phyloP scores from a whole-genome alignment of 1,140 invertebrate species.

The Pogonomyrmex barbatus region DNA sequence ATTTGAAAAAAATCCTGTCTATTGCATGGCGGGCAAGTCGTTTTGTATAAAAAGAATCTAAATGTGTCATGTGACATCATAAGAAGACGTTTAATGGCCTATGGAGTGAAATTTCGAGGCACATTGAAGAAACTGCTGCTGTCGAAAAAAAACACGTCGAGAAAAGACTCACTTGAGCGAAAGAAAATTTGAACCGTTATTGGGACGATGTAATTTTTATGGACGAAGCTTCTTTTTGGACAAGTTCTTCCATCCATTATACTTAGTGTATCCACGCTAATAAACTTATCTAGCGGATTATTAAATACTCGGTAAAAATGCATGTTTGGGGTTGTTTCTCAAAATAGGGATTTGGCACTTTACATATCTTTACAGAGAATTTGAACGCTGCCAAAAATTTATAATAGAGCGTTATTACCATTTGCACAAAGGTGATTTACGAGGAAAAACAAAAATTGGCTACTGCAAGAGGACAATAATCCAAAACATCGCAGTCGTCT shows the following conservation, averaged over 20 bases:
- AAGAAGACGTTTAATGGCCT: slow-evolving; percentile 45
- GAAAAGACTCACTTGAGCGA: not conserved
- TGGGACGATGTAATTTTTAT: slow-evolving; percentile 50
- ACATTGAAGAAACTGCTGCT: too few species aligned
- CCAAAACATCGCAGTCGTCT: too few species aligned
- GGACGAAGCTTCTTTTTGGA: slow-evolving; percentile 60
- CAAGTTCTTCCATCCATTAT: too few species aligned
- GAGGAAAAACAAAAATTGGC: too few species aligned
- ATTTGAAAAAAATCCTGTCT: slow-evolving; percentile 52
- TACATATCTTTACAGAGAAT: not conserved
- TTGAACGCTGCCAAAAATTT: slow-evolving; percentile 6
- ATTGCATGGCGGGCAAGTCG: not conserved
- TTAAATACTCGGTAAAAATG: slow-evolving; percentile 13
- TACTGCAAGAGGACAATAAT: too few species aligned
- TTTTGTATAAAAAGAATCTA: slow-evolving; percentile 49
- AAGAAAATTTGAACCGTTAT: slow-evolving; percentile 59
- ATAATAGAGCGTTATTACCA: slow-evolving; percentile 10
- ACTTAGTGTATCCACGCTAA: too few species aligned
- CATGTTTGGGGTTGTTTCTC: slow-evolving; percentile 27
- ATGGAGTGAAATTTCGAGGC: too few species aligned
- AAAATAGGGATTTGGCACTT: slow-evolving; percentile 29
- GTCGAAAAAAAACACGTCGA: too few species aligned
- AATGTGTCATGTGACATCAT: slow-evolving; percentile 57
- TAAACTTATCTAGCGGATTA: not conserved
- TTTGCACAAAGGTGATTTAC: not conserved